phyloP scores from a whole-genome alignment of 1,140 invertebrate species.

The Asobara japonica region DNA sequence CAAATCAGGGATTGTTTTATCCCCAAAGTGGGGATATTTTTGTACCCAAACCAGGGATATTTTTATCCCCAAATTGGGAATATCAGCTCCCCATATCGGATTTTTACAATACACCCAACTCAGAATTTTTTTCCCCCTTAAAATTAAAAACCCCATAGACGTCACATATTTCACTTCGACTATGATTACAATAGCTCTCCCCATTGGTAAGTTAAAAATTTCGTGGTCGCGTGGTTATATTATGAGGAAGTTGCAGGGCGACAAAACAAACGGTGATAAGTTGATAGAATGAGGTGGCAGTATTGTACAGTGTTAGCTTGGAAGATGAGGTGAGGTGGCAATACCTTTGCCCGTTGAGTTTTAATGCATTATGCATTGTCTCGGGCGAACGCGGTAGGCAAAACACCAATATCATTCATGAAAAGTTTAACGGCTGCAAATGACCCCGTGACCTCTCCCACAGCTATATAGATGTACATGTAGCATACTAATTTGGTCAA shows the following conservation, averaged over 20 bases:
- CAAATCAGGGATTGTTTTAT: too few relatives aligned
- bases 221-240: too few relatives aligned
- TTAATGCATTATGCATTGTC: constrained; percentile 19
- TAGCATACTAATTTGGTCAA: not conserved
- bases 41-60: too few relatives aligned
- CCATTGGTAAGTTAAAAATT: too few relatives aligned
- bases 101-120: too few relatives aligned
- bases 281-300: not conserved
- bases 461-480: not conserved
- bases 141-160: too few relatives aligned
- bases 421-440: constrained; percentile 1
- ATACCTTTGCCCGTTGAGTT: constrained; percentile 8
- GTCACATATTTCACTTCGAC: too few relatives aligned
- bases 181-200: too few relatives aligned
- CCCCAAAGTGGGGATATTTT: too few relatives aligned
- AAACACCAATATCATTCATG: constrained; percentile 10
- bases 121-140: too few relatives aligned
- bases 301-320: not conserved
- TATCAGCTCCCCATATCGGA: too few relatives aligned
- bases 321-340: not conserved
- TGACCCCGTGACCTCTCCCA: constrained; percentile 5
- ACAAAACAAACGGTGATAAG: not conserved
- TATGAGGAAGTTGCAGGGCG: not conserved
- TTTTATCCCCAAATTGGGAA: too few relatives aligned
- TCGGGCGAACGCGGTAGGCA: not conserved